Evolutionary conservation across 1,140 invertebrate species (phyloP).

Genomic region (Charaxes varanes): DNA sequence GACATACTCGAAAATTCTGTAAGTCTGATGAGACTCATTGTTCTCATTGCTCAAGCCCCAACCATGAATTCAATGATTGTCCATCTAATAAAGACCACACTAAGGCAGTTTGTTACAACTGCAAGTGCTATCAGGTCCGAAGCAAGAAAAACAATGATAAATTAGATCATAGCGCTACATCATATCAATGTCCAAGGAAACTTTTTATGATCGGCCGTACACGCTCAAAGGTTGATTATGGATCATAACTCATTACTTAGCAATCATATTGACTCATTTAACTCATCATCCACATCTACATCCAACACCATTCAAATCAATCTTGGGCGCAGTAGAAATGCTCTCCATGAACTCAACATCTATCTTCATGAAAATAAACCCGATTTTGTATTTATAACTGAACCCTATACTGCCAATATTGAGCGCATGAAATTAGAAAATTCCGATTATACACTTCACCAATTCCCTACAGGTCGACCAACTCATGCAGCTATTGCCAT

Average conservation of each 20-base stretch:
- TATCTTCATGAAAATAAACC: conserved; percentile 1
- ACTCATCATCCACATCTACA: too few species aligned
- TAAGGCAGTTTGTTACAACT: conserved; percentile 7
- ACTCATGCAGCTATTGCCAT: neutral
- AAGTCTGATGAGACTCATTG: neutral
- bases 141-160: neutral
- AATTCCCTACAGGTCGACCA: neutral
- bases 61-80: conserved; percentile 2
- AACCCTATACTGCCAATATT: conserved; percentile 5
- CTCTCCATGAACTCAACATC: conserved; percentile 3
- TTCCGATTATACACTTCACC: neutral
- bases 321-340: neutral
- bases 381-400: conserved; percentile 2
- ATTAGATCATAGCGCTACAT: conserved; percentile 10
- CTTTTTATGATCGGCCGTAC: conserved; percentile 2
- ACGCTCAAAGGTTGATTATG: conserved; percentile 17
- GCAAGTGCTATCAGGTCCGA: neutral
- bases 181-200: conserved; percentile 9
- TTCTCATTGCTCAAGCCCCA: conserved; percentile 1
- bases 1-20: conserved; percentile 9
- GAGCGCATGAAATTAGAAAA: neutral
- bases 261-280: too few species aligned
- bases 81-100: neutral
- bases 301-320: conserved; percentile 13
- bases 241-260: conserved; percentile 3